Evolutionary conservation across 2,113 vertebrate genomes (phyloP).

Genomic region (Strix uralensis): DNA sequence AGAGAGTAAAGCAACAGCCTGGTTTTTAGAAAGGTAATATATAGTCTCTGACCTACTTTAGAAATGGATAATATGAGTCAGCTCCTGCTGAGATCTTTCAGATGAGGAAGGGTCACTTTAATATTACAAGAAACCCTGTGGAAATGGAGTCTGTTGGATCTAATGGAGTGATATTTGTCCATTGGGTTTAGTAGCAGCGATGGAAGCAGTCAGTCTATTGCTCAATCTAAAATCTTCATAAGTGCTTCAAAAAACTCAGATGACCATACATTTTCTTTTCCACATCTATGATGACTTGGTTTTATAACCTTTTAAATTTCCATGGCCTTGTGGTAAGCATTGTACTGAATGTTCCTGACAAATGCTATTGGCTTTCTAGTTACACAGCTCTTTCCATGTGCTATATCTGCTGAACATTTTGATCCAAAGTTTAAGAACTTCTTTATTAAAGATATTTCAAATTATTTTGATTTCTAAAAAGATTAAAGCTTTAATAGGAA

Average conservation of each 20-base stretch:
- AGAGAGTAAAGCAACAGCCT: background rate
- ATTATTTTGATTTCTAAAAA: background rate
- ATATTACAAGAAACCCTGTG: background rate
- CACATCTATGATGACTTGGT: background rate
- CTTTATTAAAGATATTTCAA: background rate
- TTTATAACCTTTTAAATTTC: background rate
- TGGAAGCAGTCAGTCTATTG: background rate
- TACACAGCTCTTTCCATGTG: background rate
- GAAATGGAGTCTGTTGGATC: background rate
- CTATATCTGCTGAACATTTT: background rate
- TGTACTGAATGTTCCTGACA: background rate
- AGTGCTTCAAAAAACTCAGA: background rate
- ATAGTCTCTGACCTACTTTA: background rate
- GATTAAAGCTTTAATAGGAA: background rate
- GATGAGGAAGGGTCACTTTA: background rate
- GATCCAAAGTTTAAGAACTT: background rate
- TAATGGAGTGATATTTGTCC: background rate
- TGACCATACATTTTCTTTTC: background rate
- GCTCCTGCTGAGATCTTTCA: background rate
- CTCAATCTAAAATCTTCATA: background rate
- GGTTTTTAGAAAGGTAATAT: background rate
- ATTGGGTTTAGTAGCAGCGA: background rate
- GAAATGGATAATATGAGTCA: background rate
- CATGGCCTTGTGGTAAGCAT: background rate
- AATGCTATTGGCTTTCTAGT: background rate